Percentiles rank a stretch among this genome's conserved stretches.
These are phyloP conservation scores for Tachysurus fulvidraco DNA, from an alignment of 2,113 vertebrate species.

Conservation along the genomic window DNA sequence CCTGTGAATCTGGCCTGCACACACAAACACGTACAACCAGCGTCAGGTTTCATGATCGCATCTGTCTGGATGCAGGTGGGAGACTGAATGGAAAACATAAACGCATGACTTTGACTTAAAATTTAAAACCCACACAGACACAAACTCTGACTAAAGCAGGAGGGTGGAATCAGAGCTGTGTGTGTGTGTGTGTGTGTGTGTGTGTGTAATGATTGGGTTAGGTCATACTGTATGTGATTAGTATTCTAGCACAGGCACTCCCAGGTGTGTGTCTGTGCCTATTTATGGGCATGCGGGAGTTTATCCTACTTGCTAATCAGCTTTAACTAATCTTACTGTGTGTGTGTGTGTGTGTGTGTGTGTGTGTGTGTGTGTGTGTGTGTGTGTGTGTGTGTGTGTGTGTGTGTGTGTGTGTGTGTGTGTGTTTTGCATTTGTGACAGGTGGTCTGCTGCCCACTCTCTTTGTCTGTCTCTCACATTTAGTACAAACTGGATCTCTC, in stretches of 20 bases:
- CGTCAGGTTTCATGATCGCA: constrained; percentile 1
- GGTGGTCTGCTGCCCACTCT: constrained; percentile 38
- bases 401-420: background rate
- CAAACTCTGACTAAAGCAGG: background rate
- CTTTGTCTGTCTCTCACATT: background rate
- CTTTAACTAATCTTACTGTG: constrained; percentile 31
- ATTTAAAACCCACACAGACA: background rate
- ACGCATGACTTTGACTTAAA: background rate
- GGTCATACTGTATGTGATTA: constrained; percentile 11
- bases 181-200: constrained; percentile 30
- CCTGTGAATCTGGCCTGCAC: constrained; percentile 9
- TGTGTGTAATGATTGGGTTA: constrained; percentile 19
- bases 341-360: constrained; percentile 6
- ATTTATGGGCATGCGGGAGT: constrained; percentile 24
- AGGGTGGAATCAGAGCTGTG: background rate
- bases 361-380: constrained; percentile 25
- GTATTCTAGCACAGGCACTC: constrained; percentile 17
- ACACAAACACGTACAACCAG: background rate
- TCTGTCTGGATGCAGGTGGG: constrained; percentile 19
- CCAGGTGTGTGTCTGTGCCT: constrained; percentile 21
- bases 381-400: background rate
- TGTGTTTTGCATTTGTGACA: constrained; percentile 38
- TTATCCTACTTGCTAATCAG: constrained; percentile 42
- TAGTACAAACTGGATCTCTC: background rate
- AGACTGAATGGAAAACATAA: background rate